Evolutionary conservation across 2,113 vertebrate species (phyloP), one percentile per base, ranked within the genome.

Genomic region (Saguinus midas): DNA sequence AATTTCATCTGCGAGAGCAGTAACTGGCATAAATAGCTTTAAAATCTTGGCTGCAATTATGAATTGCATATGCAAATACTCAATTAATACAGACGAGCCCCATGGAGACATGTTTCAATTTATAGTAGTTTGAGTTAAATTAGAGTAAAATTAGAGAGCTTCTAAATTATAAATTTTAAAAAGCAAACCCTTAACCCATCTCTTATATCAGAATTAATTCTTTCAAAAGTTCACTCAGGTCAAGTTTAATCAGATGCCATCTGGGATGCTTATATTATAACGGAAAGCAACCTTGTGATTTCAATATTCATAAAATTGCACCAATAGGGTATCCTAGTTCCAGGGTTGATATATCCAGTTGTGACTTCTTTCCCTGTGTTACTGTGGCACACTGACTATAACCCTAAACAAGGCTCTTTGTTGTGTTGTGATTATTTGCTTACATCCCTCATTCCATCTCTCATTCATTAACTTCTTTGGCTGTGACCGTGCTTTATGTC

Each of bases 121-220:
- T 96, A 97, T 96, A 97, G 93, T 87, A 92, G 84, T 88, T 96
- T 95, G 91, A 94, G 87, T 95, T 95, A 95, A 96, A 97, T 95
- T 97, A 95, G 55, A 95, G 40, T 96, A 76, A 96, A 97, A 96
- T 96, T 97, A 84, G 96, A 96, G 88, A 97, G 85, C 85, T 95
- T 84, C 85, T 85, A 97, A 96, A 96, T 97, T 96, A 95, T 64
- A 96, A 96, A 85, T 87, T 91, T 96, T 94, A 73, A 92, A 94
- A 96, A 92, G 93, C 48, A 97, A 96, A 68, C 55, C 45, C 88
- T 97, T 94, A 85, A 97, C 87, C 95, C 90, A 92, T 95, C 87
- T 96, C 90, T 97, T 97, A 85, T 88, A 80, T 92, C 45, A 94
- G 57, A 97, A 96, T 96, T 97, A 95, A 95, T 98, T 90, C 81